phyloP scores from a whole-genome alignment of 2,797 vertebrate genomes.

The Hozukius guyotensis region DNA sequence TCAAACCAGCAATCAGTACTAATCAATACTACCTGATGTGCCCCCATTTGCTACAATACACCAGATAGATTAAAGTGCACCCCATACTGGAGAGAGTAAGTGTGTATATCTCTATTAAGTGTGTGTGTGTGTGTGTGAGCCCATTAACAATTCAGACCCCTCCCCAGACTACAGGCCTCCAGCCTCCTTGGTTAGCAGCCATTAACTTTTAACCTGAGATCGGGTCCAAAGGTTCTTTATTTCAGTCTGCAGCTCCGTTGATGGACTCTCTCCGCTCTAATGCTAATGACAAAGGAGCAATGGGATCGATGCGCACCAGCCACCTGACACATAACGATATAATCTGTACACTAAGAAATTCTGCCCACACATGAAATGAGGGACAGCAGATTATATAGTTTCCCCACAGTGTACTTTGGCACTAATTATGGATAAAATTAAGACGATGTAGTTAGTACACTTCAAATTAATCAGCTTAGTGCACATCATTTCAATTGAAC shows the following conservation, averaged over 20 bases:
- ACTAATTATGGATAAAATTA: background rate
- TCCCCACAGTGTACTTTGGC: background rate
- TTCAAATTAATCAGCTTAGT: background rate
- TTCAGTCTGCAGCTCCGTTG: constrained; percentile 9
- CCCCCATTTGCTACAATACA: constrained; percentile 29
- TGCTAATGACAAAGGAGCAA: constrained; percentile 16
- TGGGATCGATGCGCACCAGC: background rate
- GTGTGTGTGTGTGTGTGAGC: background rate
- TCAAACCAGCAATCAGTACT: constrained; percentile 51
- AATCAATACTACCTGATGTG: constrained; percentile 55
- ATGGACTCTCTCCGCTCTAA: constrained; percentile 10
- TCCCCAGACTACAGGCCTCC: constrained; percentile 12
- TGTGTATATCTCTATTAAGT: background rate
- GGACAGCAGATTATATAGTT: background rate
- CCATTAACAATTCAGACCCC: constrained; percentile 18
- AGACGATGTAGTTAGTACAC: background rate
- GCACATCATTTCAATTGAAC: too few relatives aligned
- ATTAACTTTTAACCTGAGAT: constrained; percentile 50
- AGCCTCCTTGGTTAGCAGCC: constrained; percentile 19
- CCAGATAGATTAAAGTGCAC: constrained; percentile 38
- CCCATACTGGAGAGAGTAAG: constrained; percentile 1
- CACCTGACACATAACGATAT: background rate
- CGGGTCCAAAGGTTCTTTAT: constrained; percentile 19
- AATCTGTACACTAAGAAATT: background rate
- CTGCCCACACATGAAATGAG: background rate